A percentile compares a stretch with the other conserved stretches of the same genome.
Evolutionary conservation across 2,797 vertebrate species (phyloP).

Genomic region (Ispidina lecontei): DNA sequence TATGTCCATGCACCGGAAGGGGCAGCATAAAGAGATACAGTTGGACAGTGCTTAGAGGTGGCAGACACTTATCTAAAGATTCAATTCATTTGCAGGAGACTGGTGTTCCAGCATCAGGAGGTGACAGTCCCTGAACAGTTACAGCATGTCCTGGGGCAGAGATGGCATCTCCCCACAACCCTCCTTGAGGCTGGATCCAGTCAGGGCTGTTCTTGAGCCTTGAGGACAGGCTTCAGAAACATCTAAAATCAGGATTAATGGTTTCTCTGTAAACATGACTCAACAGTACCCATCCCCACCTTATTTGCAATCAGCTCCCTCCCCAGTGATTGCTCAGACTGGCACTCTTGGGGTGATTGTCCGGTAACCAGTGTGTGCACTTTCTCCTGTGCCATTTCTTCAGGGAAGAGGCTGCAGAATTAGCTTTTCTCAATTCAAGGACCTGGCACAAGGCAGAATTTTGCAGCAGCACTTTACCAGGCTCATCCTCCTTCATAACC

Average conservation of each 20-base stretch:
- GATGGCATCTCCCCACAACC: not conserved
- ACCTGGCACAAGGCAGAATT: not conserved
- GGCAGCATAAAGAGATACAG: not conserved
- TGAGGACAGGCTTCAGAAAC: not conserved
- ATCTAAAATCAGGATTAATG: not conserved
- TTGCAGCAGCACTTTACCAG: not conserved
- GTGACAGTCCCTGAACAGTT: not conserved
- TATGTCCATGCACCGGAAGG: not conserved
- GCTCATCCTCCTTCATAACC: not conserved
- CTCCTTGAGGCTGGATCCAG: fast-evolving
- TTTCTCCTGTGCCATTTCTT: not conserved
- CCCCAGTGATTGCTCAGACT: not conserved
- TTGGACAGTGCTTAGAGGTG: not conserved
- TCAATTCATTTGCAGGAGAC: not conserved
- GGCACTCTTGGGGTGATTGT: fast-evolving
- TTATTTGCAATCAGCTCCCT: not conserved
- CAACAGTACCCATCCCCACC: not conserved
- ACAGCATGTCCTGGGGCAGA: not conserved
- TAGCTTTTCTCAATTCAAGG: not conserved
- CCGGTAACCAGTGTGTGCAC: fast-evolving
- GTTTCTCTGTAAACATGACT: not conserved
- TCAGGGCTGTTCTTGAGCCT: not conserved
- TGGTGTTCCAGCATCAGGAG: not conserved
- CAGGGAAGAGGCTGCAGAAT: not conserved
- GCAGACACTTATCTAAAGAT: not conserved